phyloP scores from a whole-genome alignment of 2,113 vertebrate genomes.

The Heterotilapia buettikoferi region DNA sequence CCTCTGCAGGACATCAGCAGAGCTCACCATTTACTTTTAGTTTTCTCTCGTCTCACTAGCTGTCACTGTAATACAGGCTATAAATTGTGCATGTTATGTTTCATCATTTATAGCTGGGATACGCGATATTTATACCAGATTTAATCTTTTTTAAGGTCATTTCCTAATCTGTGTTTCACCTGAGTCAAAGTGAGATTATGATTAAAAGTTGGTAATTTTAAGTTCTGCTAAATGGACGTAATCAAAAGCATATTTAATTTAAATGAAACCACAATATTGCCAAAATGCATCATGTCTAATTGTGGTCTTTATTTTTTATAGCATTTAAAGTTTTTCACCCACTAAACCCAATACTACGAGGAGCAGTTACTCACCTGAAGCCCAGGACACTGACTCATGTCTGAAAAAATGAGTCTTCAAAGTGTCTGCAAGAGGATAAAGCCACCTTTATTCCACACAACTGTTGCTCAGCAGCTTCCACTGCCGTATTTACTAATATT shows the following conservation, averaged over 20 bases:
- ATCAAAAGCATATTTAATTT: neutral
- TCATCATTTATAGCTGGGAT: neutral
- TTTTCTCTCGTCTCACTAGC: neutral
- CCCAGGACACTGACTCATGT: constrained; percentile 59
- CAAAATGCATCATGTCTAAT: neutral
- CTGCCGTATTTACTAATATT: neutral
- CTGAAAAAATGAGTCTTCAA: constrained; percentile 24
- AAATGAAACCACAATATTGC: neutral
- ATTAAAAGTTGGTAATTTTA: neutral
- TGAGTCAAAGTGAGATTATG: neutral
- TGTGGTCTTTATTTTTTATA: neutral
- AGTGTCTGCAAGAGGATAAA: constrained; percentile 38
- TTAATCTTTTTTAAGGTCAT: neutral
- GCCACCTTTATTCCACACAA: constrained; percentile 42
- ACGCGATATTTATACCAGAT: rapidly evolving
- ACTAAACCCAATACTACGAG: neutral
- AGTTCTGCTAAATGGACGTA: neutral
- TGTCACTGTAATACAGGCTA: constrained; percentile 4
- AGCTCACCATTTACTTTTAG: neutral
- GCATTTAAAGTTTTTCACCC: neutral
- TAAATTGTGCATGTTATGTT: neutral
- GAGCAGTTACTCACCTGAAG: constrained; percentile 5
- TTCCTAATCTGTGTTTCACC: neutral
- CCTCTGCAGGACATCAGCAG: constrained; percentile 50
- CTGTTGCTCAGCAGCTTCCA: neutral